Evolutionary conservation across 2,797 vertebrate species (phyloP).

Genomic region (Xerus rutilus): DNA sequence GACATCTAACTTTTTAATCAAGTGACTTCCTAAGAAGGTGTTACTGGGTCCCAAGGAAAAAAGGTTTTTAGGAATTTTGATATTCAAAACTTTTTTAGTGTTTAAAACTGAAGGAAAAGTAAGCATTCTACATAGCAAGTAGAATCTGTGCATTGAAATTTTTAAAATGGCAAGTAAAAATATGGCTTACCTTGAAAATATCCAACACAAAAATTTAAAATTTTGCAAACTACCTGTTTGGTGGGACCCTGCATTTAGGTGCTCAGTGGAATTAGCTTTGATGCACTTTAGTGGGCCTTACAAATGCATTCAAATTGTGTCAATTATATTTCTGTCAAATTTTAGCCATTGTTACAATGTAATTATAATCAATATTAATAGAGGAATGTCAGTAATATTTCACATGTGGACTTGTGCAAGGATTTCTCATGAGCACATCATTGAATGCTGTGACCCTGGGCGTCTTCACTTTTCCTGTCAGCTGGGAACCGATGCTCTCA

Average conservation of each 20-base stretch:
- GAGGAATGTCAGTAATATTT: conserved; percentile 7
- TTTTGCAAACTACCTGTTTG: conserved; percentile 93
- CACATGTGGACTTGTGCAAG: background rate
- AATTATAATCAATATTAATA: conserved; percentile 48
- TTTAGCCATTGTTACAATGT: background rate
- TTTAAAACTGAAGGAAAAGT: conserved; percentile 6
- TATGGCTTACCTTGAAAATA: conserved; percentile 87
- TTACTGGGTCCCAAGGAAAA: background rate
- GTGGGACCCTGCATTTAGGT: conserved; percentile 89
- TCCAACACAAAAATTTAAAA: conserved; percentile 90
- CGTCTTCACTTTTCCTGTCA: background rate
- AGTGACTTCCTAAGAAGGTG: background rate
- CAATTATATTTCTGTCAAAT: conserved; percentile 66
- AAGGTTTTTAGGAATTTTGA: conserved; percentile 17
- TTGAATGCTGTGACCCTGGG: background rate
- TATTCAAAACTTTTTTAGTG: background rate
- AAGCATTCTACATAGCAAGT: background rate
- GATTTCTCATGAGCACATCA: background rate
- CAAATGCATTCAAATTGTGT: conserved; percentile 85
- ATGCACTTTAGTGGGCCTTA: conserved; percentile 86
- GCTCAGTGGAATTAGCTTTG: conserved; percentile 85
- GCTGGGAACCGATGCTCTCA: background rate
- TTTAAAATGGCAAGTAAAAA: conserved; percentile 91
- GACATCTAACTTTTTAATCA: background rate
- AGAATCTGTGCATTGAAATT: background rate